Conservation (phyloP, 2,888 invertebrate species). For the Emmelina monodactyla region DNA sequence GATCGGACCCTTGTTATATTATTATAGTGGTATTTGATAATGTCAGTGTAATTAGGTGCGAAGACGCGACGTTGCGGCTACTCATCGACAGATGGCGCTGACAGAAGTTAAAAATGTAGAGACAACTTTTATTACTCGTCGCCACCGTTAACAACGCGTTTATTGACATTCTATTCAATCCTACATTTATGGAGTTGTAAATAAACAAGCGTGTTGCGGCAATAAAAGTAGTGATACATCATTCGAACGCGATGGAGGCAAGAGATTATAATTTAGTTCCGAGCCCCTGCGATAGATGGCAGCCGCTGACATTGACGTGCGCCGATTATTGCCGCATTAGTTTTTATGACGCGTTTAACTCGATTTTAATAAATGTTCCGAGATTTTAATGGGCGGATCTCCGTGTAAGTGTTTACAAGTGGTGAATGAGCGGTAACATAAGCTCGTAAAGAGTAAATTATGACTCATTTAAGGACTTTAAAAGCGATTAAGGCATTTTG, state of each 20-base stretch:
- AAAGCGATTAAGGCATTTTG: neutral
- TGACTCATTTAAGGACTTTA: slow-evolving; percentile 1
- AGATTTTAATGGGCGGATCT: slow-evolving; percentile 32
- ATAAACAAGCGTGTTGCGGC: slow-evolving; percentile 45
- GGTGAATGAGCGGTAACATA: slow-evolving; percentile 4
- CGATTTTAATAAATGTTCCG: slow-evolving; percentile 20
- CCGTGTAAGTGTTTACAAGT: slow-evolving; percentile 45
- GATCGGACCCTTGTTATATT: slow-evolving; percentile 4
- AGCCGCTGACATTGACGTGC: slow-evolving; percentile 49
- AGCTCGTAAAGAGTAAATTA: slow-evolving; percentile 1
- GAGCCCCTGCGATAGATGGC: slow-evolving; percentile 40
- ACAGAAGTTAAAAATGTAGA: no score
- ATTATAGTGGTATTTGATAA: neutral
- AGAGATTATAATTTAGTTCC: slow-evolving; percentile 39
- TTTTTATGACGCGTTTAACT: slow-evolving; percentile 46
- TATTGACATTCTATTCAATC: slow-evolving; percentile 54
- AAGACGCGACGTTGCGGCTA: neutral
- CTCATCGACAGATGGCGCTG: neutral
- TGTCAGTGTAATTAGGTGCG: neutral
- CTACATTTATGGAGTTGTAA: slow-evolving; percentile 46
- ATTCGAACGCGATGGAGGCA: slow-evolving; percentile 39
- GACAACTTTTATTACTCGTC: slow-evolving; percentile 8
- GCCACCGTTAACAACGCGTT: slow-evolving; percentile 38
- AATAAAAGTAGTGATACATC: slow-evolving; percentile 50
- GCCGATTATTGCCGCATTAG: slow-evolving; percentile 44